Conservation (phyloP, 2,888 invertebrate genomes). For the Diogma glabrata region DNA sequence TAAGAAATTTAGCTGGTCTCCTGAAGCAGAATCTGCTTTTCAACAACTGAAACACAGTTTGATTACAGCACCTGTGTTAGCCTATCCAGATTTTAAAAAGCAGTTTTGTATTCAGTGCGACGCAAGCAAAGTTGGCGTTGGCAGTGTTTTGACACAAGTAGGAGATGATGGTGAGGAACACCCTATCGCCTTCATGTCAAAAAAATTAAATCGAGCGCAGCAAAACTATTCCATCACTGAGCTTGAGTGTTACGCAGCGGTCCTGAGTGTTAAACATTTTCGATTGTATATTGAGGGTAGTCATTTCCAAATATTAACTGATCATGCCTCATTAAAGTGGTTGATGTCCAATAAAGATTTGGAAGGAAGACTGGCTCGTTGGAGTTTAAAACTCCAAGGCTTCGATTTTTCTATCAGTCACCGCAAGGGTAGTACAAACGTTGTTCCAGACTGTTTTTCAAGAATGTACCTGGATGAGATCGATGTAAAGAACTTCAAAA, state of each 20-base stretch:
- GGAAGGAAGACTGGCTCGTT: too few relatives aligned
- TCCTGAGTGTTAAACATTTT: too few relatives aligned
- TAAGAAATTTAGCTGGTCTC: not conserved
- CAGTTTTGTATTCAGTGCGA: too few relatives aligned
- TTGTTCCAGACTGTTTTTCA: not conserved
- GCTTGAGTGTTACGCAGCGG: not conserved
- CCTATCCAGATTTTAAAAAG: not conserved
- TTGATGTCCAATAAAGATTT: too few relatives aligned
- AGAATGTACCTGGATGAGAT: not conserved
- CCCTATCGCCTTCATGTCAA: not conserved
- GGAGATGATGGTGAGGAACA: not conserved
- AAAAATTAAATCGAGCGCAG: too few relatives aligned
- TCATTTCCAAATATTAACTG: too few relatives aligned
- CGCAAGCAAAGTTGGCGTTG: too few relatives aligned
- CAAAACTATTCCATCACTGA: not conserved
- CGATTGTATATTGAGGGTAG: too few relatives aligned
- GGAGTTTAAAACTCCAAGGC: too few relatives aligned
- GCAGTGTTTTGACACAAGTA: not conserved
- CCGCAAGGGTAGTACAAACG: not conserved
- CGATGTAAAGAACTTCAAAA: too few relatives aligned
- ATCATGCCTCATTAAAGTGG: too few relatives aligned
- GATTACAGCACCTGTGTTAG: not conserved
- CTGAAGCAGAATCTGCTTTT: conserved; percentile 11
- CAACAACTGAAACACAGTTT: conserved; percentile 3
- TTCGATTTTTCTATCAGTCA: too few relatives aligned